phyloP scores from a whole-genome alignment of 2,888 invertebrate genomes.

The Ethmia dodecea region DNA sequence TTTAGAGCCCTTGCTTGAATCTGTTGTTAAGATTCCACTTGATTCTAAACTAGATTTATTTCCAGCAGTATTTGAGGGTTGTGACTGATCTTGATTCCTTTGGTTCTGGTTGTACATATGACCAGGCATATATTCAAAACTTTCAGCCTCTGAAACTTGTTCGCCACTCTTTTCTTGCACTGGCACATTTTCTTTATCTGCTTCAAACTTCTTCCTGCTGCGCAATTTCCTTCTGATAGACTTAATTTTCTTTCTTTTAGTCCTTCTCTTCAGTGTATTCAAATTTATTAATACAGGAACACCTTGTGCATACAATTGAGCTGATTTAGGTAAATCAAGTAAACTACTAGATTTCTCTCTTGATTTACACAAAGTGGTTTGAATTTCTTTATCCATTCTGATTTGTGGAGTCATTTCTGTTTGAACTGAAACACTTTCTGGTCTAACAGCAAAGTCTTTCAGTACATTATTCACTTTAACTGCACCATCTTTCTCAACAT shows the following conservation, averaged over 20 bases:
- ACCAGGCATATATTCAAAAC: slow-evolving; percentile 81
- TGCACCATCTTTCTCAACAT: slow-evolving; percentile 59
- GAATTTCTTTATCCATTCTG: slow-evolving; percentile 57
- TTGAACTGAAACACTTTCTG: slow-evolving; percentile 38
- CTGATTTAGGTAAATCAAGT: slow-evolving; percentile 17
- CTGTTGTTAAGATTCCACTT: slow-evolving; percentile 53
- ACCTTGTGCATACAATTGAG: slow-evolving; percentile 27
- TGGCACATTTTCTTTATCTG: slow-evolving; percentile 31
- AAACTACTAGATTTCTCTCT: slow-evolving; percentile 25
- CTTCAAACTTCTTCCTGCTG: slow-evolving; percentile 26
- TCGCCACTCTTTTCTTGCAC: slow-evolving; percentile 46
- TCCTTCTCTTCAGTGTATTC: slow-evolving; percentile 48
- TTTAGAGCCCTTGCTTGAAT: slow-evolving; percentile 59
- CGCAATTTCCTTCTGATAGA: slow-evolving; percentile 33
- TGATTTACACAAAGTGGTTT: slow-evolving; percentile 44
- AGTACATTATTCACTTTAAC: slow-evolving; percentile 44
- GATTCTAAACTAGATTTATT: slow-evolving; percentile 70
- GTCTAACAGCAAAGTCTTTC: slow-evolving; percentile 40
- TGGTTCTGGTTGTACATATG: slow-evolving; percentile 77
- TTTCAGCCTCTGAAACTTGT: slow-evolving; percentile 78
- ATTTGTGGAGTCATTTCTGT: slow-evolving; percentile 25
- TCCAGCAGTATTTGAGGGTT: slow-evolving; percentile 32
- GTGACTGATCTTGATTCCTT: slow-evolving; percentile 33
- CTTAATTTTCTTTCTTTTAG: slow-evolving; percentile 39
- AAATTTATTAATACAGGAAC: slow-evolving; percentile 53